Base-by-base conservation (phyloP, 64 coral and sea anemone species). In the Montipora cactus region DNA sequence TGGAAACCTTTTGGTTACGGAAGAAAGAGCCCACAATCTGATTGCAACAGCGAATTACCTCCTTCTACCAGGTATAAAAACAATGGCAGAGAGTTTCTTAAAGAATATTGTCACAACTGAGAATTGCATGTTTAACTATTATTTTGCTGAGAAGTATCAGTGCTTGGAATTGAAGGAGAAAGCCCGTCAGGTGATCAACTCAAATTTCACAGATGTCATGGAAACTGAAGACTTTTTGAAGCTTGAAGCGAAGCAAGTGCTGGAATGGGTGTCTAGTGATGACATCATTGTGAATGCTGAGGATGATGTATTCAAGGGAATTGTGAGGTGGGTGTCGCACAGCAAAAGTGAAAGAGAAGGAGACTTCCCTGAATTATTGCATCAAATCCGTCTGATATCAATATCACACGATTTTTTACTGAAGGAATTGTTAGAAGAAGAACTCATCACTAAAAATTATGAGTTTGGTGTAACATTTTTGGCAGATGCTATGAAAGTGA, bases 41-140 rank as follows among this genome's bases (percentile, higher is more conserved):
- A 51, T 92, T 5, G 78, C 69, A 1, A 67, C 90, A 49, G 84
- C 94, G 1, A 79, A 92, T 50, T 96, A 96, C 83, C 71, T 95
- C 3, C 47, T 95, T 15, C 28, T 95, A 68, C 77, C 90, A 3
- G 66, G 78, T 76, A 50, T 96, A 13, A 96, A 96, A 76, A 67
- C 47, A 2, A 49, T 96, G 5, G 76, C 90, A 15, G 53, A 72
- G 18, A 89, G 84, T 48, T 92, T 92, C 55, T 28, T 96, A 8
- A 79, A 88, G 20, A 13, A 20, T 47, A 37, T 44, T 15, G 44
- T 96, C 14, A 82, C 61, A 2, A 77, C 80, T 21, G 78, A 84
- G 47, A 96, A 92, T 25, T 81, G 83, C 18, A 70, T 96, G 22
- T 89, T 87, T 47, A 57, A 47, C 81, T 88, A 79, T 70, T 52